phyloP scores from a whole-genome alignment of 1,140 invertebrate species.

The Sycobia sp. region DNA sequence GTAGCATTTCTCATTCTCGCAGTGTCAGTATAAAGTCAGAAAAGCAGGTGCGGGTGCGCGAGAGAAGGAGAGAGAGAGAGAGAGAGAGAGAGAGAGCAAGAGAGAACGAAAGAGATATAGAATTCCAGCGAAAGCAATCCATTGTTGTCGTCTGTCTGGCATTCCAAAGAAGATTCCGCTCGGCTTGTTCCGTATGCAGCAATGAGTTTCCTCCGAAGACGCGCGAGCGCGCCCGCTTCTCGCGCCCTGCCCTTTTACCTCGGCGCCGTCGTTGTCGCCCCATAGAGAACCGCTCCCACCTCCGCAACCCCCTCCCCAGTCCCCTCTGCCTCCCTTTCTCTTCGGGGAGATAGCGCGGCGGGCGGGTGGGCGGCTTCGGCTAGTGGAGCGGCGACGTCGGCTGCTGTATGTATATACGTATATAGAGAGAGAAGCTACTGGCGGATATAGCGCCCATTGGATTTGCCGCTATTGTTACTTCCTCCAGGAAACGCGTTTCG shows the following conservation, averaged over 20 bases:
- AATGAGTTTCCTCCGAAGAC: conserved; percentile 41
- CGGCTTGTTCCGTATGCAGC: conserved; percentile 45
- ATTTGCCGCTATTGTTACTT: conserved; percentile 48
- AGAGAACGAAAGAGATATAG: conserved; percentile 8
- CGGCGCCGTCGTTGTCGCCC: conserved; percentile 5
- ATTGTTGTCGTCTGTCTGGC: conserved; percentile 48
- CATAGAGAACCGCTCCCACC: not conserved
- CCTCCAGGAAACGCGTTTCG: conserved; percentile 30
- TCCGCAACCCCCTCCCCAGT: too few relatives aligned
- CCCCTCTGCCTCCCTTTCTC: not conserved
- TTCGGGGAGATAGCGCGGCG: too few relatives aligned
- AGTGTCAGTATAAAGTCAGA: conserved; percentile 23
- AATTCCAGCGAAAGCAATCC: conserved; percentile 47
- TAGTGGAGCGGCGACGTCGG: not conserved
- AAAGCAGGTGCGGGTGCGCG: not conserved
- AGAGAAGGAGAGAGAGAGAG: not conserved
- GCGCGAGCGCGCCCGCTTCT: conserved; percentile 33
- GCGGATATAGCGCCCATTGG: conserved; percentile 32
- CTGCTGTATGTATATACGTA: too few relatives aligned
- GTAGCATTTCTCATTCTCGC: conserved; percentile 18
- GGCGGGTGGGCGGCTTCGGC: conserved; percentile 32
- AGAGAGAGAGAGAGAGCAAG: not conserved
- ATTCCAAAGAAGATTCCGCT: conserved; percentile 50
- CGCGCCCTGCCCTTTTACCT: too few relatives aligned
- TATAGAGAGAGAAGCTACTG: not conserved